Percentiles rank a stretch among this genome's conserved stretches.
These are phyloP conservation scores for Metalampra italica DNA, from an alignment of 2,888 invertebrate genomes.

Conservation along the genomic window DNA sequence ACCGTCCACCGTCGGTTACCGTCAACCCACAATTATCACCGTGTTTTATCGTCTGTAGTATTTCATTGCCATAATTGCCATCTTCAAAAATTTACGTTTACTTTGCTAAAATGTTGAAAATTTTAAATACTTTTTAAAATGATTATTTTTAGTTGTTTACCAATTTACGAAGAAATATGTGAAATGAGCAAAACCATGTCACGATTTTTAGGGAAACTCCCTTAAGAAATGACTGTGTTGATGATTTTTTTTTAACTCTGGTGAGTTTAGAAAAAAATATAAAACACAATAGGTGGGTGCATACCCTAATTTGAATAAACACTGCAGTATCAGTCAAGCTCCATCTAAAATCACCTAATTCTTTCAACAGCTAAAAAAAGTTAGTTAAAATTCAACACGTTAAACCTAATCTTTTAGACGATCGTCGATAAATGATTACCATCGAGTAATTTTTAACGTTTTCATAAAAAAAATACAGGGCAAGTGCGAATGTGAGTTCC, in stretches of 20 bases:
- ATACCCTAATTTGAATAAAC: constrained; percentile 20
- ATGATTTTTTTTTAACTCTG: no score
- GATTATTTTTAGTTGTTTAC: no score
- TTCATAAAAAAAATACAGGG: constrained; percentile 31
- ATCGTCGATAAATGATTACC: constrained; percentile 45
- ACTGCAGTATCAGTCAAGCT: constrained; percentile 17
- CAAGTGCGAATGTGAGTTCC: no score
- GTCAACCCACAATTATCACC: constrained; percentile 19
- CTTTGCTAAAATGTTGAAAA: no score
- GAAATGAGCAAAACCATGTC: no score
- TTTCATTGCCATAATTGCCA: constrained; percentile 23
- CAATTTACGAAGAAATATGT: no score
- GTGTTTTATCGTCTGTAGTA: constrained; percentile 24
- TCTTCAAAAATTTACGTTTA: not conserved
- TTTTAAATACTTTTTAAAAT: no score
- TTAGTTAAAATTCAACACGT: constrained; percentile 38
- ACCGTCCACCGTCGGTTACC: constrained; percentile 13
- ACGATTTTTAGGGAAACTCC: no score
- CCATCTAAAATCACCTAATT: constrained; percentile 30
- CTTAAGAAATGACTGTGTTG: no score
- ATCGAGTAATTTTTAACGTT: constrained; percentile 46
- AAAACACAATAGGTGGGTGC: no score
- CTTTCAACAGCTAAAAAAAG: constrained; percentile 29
- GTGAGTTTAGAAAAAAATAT: no score
- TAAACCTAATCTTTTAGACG: constrained; percentile 32